Evolutionary conservation across 2,888 invertebrate species (phyloP), one percentile per base, ranked within the genome.

Genomic region (Peribatodes rhomboidaria): DNA sequence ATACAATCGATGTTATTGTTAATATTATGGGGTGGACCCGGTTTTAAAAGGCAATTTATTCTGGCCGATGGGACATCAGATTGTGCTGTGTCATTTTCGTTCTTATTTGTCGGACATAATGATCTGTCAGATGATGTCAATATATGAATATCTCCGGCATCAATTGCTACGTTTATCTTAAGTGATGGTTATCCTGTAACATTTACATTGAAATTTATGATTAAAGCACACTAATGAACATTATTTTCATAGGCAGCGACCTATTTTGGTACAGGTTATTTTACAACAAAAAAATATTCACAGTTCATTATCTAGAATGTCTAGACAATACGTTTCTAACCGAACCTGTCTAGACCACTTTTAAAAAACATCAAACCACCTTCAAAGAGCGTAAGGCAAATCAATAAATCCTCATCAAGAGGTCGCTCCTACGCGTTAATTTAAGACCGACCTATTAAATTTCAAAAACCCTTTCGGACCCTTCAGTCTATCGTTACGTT

Each of bases 1-100:
- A 89, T 87, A 87, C 87, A 88, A 88, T 87, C 84, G 80, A 85
- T 85, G 81, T 86, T 84, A 89, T 90, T 92, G 88, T 90, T 86
- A 88, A 87, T 88, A 86, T 84, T 87, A 85, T 85, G 80, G 83
- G 83, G 84, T 82, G 84, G 87, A 86, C 84, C 81, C 82, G 84
- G 83, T 84, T 84, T 87, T 87, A 88, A 90, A 89, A 89, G 84
- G 86, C 86, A 87, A 90, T 92, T 88, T 90, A 88, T 90, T 86
- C 84, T 73, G 78, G 69, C 75, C 77, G 86, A 89, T 87, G 85
- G 86, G 83, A 86, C 82, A 85, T 81, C 78, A 77, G 87, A 90
- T 89, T 88, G 80, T 85, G 87, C 85, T 80, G 76, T 81, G 85
- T 88, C 87, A 88, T 67, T 73, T 72, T 67, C 77, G 75, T 79